A percentile compares a stretch with the other conserved stretches of the same genome.
These are phyloP conservation scores for Spatula clypeata DNA, from an alignment of 2,797 vertebrate species.

Conservation along the genomic window DNA sequence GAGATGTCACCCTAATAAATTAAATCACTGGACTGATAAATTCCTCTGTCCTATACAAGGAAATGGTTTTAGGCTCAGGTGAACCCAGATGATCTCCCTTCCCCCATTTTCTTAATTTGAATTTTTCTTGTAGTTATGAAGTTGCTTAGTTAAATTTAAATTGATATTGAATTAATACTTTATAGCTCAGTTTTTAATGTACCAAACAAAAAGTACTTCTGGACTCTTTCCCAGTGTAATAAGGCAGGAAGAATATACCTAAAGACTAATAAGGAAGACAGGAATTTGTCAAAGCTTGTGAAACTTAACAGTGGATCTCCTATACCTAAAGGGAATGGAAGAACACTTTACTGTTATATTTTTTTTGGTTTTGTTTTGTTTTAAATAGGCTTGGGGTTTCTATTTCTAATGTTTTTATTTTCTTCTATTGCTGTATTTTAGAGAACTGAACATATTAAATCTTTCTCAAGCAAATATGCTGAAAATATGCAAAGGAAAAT, in stretches of 20 bases:
- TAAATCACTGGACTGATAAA: background rate
- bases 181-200: conserved; percentile 57
- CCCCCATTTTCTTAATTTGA: background rate
- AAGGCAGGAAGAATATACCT: conserved; percentile 20
- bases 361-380: background rate
- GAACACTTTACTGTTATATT: background rate
- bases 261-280: background rate
- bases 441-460: background rate
- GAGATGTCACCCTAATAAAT: background rate
- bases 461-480: background rate
- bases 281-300: background rate
- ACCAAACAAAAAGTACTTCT: conserved; percentile 12
- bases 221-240: conserved; percentile 23
- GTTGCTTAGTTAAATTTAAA: conserved; percentile 42
- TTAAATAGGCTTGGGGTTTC: background rate
- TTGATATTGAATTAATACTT: conserved; percentile 64
- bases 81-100: background rate
- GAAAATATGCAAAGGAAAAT: background rate
- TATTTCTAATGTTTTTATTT: background rate
- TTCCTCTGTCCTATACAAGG: background rate
- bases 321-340: background rate
- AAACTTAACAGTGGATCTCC: background rate
- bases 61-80: background rate
- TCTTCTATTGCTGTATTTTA: conserved; percentile 20
- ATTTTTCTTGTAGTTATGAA: background rate